Evolutionary conservation across 2,113 vertebrate species (phyloP).

Genomic region (Cyphomyrus plagiostoma): DNA sequence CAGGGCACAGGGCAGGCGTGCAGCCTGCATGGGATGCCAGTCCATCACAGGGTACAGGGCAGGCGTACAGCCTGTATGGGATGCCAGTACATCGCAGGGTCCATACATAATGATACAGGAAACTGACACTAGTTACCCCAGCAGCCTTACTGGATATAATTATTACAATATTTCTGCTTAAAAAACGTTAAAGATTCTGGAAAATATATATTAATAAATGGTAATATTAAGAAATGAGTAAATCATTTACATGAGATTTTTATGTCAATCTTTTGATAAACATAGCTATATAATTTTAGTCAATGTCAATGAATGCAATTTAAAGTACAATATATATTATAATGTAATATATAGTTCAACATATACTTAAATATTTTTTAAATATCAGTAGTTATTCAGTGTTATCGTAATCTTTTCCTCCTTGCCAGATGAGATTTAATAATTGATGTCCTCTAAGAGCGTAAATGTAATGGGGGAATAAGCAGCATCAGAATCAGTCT

Average conservation of each 20-base stretch:
- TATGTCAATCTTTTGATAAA: not conserved
- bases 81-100: not conserved
- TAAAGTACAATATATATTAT: not conserved
- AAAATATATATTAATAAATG: not conserved
- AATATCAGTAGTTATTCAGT: conserved; percentile 13
- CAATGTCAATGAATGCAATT: not conserved
- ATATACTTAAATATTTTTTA: conserved; percentile 10
- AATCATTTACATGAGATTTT: not conserved
- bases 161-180: not conserved
- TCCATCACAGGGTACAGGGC: not conserved
- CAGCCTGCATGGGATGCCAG: not conserved
- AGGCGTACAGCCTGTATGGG: not conserved
- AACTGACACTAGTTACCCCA: not conserved
- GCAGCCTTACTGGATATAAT: not conserved
- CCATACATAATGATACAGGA: not conserved
- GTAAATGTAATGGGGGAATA: not conserved
- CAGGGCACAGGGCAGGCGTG: too few relatives aligned
- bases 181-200: not conserved
- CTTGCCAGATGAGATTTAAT: not conserved
- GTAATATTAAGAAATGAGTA: not conserved
- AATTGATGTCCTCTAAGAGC: not conserved
- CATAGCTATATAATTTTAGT: not conserved
- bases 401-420: not conserved
- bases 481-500: not conserved
- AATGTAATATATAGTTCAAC: not conserved